Conservation (phyloP, 2,113 vertebrate species). For the Myodes glareolus region DNA sequence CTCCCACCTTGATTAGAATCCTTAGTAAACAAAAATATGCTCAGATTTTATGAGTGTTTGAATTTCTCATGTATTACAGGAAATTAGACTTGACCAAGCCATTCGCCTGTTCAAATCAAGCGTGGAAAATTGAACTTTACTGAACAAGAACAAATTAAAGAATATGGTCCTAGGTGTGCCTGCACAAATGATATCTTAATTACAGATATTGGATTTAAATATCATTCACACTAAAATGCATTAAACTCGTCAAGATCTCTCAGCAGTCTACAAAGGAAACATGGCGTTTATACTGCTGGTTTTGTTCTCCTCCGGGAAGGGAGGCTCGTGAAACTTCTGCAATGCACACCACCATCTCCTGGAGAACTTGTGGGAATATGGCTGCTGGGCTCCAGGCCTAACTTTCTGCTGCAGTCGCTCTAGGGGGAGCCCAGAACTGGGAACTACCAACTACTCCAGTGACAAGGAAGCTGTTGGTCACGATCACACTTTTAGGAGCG, state of each 20-base stretch:
- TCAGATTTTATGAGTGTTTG: constrained; percentile 55
- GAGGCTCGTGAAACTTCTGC: not conserved
- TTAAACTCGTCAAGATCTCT: not conserved
- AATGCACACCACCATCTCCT: not conserved
- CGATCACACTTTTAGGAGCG: not conserved
- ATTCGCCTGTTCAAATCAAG: not conserved
- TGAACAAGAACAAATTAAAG: constrained; percentile 49
- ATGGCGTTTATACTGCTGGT: not conserved
- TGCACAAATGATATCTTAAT: constrained; percentile 54
- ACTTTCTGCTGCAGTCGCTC: constrained; percentile 4
- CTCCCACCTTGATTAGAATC: constrained; percentile 56
- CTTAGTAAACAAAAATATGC: constrained; percentile 72
- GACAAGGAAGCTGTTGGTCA: not conserved
- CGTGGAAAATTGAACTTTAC: constrained; percentile 52
- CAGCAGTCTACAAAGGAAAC: constrained; percentile 1
- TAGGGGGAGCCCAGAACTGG: not conserved
- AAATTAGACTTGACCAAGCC: constrained; percentile 65
- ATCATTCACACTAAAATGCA: constrained; percentile 15
- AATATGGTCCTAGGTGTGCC: not conserved
- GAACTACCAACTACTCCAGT: not conserved
- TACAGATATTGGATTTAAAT: constrained; percentile 9
- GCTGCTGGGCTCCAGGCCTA: not conserved
- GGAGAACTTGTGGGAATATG: not conserved
- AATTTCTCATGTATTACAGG: constrained; percentile 54
- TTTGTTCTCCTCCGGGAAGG: not conserved